These are phyloP conservation scores for Emydoidea blandingii DNA, from an alignment of 2,797 vertebrate genomes.

Conservation along the genomic window DNA sequence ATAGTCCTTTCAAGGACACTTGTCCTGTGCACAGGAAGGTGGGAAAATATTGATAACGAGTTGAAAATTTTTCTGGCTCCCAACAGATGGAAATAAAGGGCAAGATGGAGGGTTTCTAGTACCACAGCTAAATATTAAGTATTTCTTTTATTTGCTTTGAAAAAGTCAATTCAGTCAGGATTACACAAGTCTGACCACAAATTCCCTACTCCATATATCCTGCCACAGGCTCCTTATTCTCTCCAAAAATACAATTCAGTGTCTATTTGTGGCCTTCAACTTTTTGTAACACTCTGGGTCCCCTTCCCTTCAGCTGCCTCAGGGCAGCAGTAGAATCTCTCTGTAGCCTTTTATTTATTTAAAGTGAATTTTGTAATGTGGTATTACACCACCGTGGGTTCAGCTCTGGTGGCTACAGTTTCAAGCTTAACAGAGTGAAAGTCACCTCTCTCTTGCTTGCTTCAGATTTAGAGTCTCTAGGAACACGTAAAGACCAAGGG, in stretches of 20 bases:
- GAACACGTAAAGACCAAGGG: too few relatives aligned
- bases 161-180: not conserved
- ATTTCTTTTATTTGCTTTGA: conserved; percentile 15
- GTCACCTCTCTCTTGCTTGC: too few relatives aligned
- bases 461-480: too few relatives aligned
- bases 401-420: too few relatives aligned
- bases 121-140: conserved; percentile 20
- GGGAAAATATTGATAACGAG: conserved; percentile 37
- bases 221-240: not conserved
- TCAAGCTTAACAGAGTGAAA: too few relatives aligned
- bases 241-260: not conserved
- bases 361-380: too few relatives aligned
- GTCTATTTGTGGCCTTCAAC: not conserved
- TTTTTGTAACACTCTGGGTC: not conserved
- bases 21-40: conserved; percentile 35
- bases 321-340: not conserved
- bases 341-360: too few relatives aligned
- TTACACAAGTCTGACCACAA: not conserved
- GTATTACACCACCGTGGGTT: too few relatives aligned
- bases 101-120: conserved; percentile 5
- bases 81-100: not conserved
- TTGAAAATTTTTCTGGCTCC: conserved; percentile 11
- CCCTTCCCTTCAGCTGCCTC: not conserved
- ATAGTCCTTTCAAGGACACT: conserved; percentile 59
- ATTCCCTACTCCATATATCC: not conserved